A percentile compares a stretch with the other conserved stretches of the same genome.
Evolutionary conservation across 2,113 vertebrate species (phyloP).

Genomic region (Halichoeres trimaculatus): DNA sequence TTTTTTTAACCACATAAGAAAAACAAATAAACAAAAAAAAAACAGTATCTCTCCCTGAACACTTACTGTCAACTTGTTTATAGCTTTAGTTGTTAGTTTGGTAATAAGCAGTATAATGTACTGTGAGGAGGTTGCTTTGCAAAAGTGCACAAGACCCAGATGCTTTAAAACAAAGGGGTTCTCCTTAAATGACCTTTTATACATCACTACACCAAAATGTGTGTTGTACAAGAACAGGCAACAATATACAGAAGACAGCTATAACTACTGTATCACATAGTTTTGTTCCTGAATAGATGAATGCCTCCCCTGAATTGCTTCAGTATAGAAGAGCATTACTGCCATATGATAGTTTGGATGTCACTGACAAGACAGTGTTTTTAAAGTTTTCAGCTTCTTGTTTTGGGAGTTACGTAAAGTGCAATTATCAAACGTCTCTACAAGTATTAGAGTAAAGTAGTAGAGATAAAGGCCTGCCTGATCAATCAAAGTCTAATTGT

Average conservation of each 20-base stretch:
- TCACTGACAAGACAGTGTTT: background rate
- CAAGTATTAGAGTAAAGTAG: background rate
- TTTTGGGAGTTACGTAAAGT: too few species aligned
- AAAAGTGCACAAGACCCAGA: too few species aligned
- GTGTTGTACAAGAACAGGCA: background rate
- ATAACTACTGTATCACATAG: background rate
- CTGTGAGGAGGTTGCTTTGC: too few species aligned
- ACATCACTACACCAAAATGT: background rate
- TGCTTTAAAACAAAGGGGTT: too few species aligned
- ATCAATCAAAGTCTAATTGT: background rate
- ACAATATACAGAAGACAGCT: background rate
- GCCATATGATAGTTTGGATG: background rate
- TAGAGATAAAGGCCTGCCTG: background rate
- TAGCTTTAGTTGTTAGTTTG: too few species aligned
- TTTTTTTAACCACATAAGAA: too few species aligned
- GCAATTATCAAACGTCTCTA: background rate
- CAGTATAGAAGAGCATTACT: background rate
- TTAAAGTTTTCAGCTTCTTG: background rate
- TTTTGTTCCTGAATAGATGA: background rate
- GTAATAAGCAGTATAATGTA: too few species aligned
- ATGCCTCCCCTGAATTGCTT: background rate
- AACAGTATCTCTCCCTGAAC: too few species aligned
- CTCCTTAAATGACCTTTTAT: too few species aligned
- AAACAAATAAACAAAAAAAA: too few species aligned
- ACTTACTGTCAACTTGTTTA: too few species aligned